Evolutionary conservation across 2,113 vertebrate genomes (phyloP).

Genomic region (Lophochroa leadbeateri): DNA sequence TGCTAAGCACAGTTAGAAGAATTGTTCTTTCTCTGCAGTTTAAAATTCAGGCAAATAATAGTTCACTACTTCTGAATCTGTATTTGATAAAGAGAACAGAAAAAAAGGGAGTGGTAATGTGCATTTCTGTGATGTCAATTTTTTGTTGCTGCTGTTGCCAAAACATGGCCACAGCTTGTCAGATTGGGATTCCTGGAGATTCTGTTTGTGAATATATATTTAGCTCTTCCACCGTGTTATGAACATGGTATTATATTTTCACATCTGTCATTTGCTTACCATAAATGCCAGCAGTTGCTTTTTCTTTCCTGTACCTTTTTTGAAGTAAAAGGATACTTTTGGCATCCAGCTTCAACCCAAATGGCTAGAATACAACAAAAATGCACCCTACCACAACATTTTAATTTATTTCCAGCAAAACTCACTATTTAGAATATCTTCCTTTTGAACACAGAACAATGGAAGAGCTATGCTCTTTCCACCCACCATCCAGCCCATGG

Average conservation of each 20-base stretch:
- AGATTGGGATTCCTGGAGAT: neutral
- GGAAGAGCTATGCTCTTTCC: neutral
- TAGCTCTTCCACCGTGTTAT: neutral
- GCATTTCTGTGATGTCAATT: neutral
- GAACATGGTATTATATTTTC: neutral
- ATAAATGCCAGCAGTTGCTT: neutral
- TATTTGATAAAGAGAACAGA: neutral
- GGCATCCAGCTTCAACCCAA: neutral
- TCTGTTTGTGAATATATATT: neutral
- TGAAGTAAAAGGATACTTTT: neutral
- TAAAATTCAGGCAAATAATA: neutral
- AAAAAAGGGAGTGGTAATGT: neutral
- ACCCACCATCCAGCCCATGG: neutral
- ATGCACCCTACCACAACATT: neutral
- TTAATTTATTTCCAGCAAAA: neutral
- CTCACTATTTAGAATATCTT: neutral
- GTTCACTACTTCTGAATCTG: neutral
- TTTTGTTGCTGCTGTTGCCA: neutral
- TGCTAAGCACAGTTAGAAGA: neutral
- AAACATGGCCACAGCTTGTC: neutral
- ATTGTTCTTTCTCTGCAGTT: neutral
- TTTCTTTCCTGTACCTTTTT: neutral
- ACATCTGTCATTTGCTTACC: neutral
- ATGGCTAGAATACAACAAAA: neutral
- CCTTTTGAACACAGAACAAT: neutral